Base-by-base conservation (phyloP, 2,888 invertebrate species). In the Acleris literana region DNA sequence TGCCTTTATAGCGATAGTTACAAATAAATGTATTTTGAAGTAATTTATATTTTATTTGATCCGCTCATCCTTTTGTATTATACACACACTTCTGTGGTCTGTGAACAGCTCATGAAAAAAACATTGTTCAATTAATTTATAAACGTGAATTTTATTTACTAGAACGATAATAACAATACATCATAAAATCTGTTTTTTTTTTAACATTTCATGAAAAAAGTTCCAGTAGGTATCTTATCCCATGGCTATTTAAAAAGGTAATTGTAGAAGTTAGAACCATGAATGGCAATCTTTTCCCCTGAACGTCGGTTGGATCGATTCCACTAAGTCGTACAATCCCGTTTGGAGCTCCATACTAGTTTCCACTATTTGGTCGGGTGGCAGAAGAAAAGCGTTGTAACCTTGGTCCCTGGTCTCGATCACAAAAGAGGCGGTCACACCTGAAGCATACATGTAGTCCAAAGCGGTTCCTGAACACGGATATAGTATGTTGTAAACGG, bases 11-110 rank as follows among this genome's bases (percentile, higher is more conserved):
- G 56, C n/a, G 39, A 70, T 68, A 71, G 39, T 61, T 69, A 65
- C 65, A 64, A 82, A 79, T 80, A 81, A 81, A 81, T 75, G 74
- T 81, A 82, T 84, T 84, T 84, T 73, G 5, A 46, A 82, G 76
- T 82, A 60, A 29, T 79, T 59, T 52, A 49, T 54, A 69, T 71
- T 74, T 75, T 70, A 60, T 63, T 70, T 62, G 49, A 56, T 67
- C 44, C 4, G 44, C 44, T 16, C 2, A 1, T 16, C 0, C 4
- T 44, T n/a, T 0, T 43, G 16, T 44, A n/a, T n/a, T 43, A n/a
- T n/a, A n/a, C n/a, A n/a, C n/a, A n/a, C n/a, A 43, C 25, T 6
- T 25, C 25, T 25, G 25, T 25, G 25, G 6, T 25, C 25, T 25
- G 25, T 25, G 25, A 6, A 25, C 25, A 39, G 3, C 39, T 39